Evolutionary conservation across 2,797 vertebrate genomes (phyloP), one percentile per base, ranked within the genome.

Genomic region (Aldrovandia affinis): DNA sequence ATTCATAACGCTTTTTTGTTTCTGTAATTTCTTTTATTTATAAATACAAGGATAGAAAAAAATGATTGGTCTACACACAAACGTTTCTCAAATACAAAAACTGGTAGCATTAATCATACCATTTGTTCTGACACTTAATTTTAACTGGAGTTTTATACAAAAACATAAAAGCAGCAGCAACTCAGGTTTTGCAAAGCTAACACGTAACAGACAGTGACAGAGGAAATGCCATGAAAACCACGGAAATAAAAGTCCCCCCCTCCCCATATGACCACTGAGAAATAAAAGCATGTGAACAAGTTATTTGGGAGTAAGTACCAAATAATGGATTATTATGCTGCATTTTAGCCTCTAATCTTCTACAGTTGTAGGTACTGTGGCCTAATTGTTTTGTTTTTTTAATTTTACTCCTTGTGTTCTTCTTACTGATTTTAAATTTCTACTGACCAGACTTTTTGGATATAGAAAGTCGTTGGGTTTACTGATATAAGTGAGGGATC

Each of bases 1-100:
- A 96, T 96, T 93, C 95, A 89, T 95, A 92, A 94, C 91, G 92
- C 94, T 91, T 92, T 87, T 89, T 89, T 94, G 93, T 92, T 91
- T 93, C 94, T 94, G 87, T 94, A 93, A 91, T 93, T 91, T 54
- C 87, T 92, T 96, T 96, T 96, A 96, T 96, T n/a, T 96, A 95
- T 94, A 96, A 95, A 95, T 94, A 96, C 94, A 95, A 89, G 88
- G 91, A 89, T 90, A 83, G 89, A 90, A 87, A 92, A 81, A n/a
- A 88, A 89, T 84, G 14, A 87, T 89, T 81, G 82, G 36, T 83
- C 87, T 90, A 88, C 79, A 89, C 88, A 93, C 89, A 92, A 36
- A 80, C 77, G 15, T 63, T 83, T 50, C 82, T 85, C 55, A 82
- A 33, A 8, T 68, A 85, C 84, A 85, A 85, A 82, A 81, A 59